Conservation (phyloP, 2,113 vertebrate genomes). For the Cebus imitator region DNA sequence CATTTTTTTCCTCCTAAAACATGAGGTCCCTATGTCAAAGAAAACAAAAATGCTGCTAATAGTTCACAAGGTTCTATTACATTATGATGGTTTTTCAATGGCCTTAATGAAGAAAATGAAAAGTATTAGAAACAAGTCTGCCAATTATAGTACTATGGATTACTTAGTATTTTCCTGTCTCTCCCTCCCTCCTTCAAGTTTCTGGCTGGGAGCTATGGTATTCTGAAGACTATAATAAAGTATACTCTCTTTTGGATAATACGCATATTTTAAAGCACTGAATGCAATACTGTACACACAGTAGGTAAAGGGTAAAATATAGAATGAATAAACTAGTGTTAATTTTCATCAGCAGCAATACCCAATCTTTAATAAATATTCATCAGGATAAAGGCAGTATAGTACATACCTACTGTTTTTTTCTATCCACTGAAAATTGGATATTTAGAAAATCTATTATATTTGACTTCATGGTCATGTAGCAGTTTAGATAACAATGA, state of each 20-base stretch:
- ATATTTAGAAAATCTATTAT: slow-evolving; percentile 35
- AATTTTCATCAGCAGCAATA: not conserved
- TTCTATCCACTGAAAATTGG: not conserved
- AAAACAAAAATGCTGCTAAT: not conserved
- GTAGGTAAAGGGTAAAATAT: not conserved
- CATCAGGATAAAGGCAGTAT: not conserved
- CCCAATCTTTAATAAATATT: not conserved
- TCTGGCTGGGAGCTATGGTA: not conserved
- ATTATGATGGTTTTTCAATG: not conserved
- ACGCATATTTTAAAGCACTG: not conserved
- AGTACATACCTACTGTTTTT: not conserved
- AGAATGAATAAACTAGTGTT: not conserved
- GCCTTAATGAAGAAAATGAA: not conserved
- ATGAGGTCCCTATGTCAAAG: not conserved
- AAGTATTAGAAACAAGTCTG: not conserved
- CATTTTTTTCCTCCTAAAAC: not conserved
- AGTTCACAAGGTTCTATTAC: not conserved
- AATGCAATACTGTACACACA: not conserved
- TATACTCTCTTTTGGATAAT: not conserved
- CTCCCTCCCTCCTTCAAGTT: not conserved
- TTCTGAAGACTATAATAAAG: not conserved
- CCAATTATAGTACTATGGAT: not conserved
- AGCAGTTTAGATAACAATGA: not conserved
- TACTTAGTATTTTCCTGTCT: not conserved
- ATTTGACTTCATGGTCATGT: slow-evolving; percentile 6